Percentiles rank a stretch among this genome's conserved stretches.
These are phyloP conservation scores for Siphamia tubifer DNA, from an alignment of 2,113 vertebrate genomes.

Conservation along the genomic window DNA sequence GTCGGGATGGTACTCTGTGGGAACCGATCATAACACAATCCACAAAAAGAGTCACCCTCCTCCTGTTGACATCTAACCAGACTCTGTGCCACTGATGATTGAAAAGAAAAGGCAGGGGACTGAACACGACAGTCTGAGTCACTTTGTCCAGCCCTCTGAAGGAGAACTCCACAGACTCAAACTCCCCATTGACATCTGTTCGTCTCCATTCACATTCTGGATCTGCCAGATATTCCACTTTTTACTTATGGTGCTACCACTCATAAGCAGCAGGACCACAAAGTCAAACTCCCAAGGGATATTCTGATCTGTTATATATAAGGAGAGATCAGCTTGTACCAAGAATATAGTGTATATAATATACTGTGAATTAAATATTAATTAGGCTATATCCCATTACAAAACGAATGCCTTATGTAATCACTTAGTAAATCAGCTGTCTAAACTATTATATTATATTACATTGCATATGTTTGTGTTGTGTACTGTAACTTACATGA, in stretches of 20 bases:
- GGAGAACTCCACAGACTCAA: conserved; percentile 84
- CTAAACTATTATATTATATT: background rate
- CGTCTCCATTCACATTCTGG: conserved; percentile 82
- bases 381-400: no score
- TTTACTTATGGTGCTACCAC: conserved; percentile 81
- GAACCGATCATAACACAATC: conserved; percentile 83
- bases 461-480: background rate
- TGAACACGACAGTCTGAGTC: conserved; percentile 77
- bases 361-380: no score
- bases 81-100: conserved; percentile 88
- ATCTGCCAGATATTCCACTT: conserved; percentile 92
- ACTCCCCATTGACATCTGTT: conserved; percentile 85
- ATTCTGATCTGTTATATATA: conserved; percentile 79
- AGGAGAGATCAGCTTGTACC: background rate
- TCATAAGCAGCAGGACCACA: conserved; percentile 87
- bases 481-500: background rate
- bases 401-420: no score
- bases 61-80: conserved; percentile 82
- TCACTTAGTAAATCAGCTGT: no score
- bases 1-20: conserved; percentile 78
- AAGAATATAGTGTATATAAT: no score
- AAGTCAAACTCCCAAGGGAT: conserved; percentile 88
- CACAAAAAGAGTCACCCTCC: conserved; percentile 80
- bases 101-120: conserved; percentile 82
- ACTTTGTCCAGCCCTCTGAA: conserved; percentile 79